Conservation (phyloP, 2,888 invertebrate species). For the Ichneumon xanthorius region DNA sequence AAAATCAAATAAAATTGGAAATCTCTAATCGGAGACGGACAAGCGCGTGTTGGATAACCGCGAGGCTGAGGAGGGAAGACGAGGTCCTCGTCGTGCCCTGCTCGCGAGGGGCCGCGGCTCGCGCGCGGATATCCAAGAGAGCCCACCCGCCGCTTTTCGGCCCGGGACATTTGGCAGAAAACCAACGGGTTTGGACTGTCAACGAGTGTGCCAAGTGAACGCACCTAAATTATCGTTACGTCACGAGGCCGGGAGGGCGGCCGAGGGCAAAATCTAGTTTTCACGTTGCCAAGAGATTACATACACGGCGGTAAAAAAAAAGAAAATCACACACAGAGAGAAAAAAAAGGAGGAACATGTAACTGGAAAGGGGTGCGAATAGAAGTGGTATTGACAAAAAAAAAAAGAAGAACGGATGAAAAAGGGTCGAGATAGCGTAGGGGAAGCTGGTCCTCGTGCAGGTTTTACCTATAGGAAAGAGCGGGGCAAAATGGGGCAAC, state of each 20-base stretch:
- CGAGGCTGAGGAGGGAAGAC: not conserved
- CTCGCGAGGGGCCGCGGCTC: constrained; percentile 39
- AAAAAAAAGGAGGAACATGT: constrained; percentile 18
- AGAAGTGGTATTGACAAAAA: constrained; percentile 33
- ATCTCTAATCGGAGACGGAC: not conserved
- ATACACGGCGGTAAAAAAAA: constrained; percentile 58
- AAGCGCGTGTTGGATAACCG: not conserved
- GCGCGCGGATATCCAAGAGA: constrained; percentile 45
- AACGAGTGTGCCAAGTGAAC: constrained; percentile 77
- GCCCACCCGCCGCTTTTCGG: constrained; percentile 45
- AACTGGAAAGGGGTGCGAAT: constrained; percentile 15
- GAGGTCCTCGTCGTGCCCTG: constrained; percentile 36
- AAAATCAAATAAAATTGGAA: not conserved
- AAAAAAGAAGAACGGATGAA: constrained; percentile 24
- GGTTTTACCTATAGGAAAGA: constrained; percentile 54
- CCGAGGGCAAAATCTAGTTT: constrained; percentile 65
- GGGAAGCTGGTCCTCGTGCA: constrained; percentile 32
- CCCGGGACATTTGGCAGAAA: constrained; percentile 73
- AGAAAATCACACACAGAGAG: constrained; percentile 16
- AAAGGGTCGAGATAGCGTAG: constrained; percentile 36
- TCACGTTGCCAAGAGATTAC: constrained; percentile 68
- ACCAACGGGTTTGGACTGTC: constrained; percentile 73
- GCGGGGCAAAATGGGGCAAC: too few relatives aligned
- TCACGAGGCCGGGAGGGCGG: constrained; percentile 68
- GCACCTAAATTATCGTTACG: constrained; percentile 80